phyloP scores from a whole-genome alignment of 2,113 vertebrate species.

The Peucedramus taeniatus region DNA sequence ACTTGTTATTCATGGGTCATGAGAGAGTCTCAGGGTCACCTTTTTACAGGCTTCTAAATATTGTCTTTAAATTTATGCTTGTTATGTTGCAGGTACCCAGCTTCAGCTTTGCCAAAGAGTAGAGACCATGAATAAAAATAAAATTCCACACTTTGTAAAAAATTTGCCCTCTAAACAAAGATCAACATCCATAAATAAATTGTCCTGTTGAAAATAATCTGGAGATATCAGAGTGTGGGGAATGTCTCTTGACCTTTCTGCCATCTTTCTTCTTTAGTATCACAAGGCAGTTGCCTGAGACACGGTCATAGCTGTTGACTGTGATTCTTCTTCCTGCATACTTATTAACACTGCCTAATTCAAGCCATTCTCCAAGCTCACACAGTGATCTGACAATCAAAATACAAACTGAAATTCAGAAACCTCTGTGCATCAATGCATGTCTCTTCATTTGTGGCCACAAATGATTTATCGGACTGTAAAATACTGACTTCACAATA shows the following conservation, averaged over 20 bases:
- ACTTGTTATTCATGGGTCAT: slow-evolving; percentile 13
- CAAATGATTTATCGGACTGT: not conserved
- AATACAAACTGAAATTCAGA: not conserved
- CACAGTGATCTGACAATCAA: not conserved
- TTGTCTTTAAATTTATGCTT: not conserved
- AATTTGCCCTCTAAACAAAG: not conserved
- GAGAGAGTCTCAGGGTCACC: not conserved
- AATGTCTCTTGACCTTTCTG: not conserved
- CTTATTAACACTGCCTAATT: not conserved
- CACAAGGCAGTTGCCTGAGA: not conserved
- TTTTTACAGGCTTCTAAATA: slow-evolving; percentile 5
- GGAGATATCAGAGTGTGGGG: not conserved
- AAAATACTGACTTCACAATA: not conserved
- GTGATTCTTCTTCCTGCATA: not conserved
- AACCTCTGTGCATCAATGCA: not conserved
- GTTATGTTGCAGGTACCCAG: not conserved
- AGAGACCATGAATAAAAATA: not conserved
- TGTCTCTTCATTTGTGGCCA: no score
- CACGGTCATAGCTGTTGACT: not conserved
- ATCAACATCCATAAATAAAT: not conserved
- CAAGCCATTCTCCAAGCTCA: not conserved
- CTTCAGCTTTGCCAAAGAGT: not conserved
- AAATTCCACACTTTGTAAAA: not conserved
- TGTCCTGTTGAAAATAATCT: not conserved
- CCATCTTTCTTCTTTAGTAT: not conserved